A percentile compares a stretch with the other conserved stretches of the same genome.
These are phyloP conservation scores for Ophraella communa DNA, from an alignment of 2,888 invertebrate genomes.

Conservation along the genomic window DNA sequence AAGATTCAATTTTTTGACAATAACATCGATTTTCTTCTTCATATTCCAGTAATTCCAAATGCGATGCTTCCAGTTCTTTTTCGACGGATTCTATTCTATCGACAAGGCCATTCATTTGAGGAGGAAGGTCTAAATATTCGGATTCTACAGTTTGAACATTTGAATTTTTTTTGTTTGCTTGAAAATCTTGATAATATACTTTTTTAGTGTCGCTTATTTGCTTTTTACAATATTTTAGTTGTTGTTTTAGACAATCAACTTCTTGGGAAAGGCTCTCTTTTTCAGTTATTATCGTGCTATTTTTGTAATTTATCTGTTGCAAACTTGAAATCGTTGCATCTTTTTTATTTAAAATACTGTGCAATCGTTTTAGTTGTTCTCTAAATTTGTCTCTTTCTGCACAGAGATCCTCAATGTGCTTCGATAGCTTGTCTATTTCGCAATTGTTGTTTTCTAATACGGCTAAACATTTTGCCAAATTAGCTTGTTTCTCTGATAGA, in stretches of 20 bases:
- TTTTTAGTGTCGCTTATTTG: conserved; percentile 5
- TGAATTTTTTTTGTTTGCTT: too few relatives aligned
- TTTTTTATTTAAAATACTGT: background rate
- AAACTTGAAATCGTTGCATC: conserved; percentile 10
- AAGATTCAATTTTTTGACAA: conserved; percentile 25
- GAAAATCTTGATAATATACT: background rate
- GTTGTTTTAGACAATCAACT: conserved; percentile 4
- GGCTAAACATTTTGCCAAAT: conserved; percentile 26
- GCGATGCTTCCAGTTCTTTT: conserved; percentile 16
- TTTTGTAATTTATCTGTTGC: background rate
- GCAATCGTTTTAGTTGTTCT: conserved; percentile 7
- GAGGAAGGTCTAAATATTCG: background rate
- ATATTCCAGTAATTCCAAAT: conserved; percentile 31
- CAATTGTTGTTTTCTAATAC: conserved; percentile 31
- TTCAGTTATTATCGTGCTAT: background rate
- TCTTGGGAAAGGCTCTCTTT: conserved; percentile 6
- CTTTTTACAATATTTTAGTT: conserved; percentile 11
- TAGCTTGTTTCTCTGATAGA: conserved; percentile 28
- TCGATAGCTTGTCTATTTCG: conserved; percentile 32
- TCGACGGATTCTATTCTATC: conserved; percentile 21
- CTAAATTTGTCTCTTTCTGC: conserved; percentile 28
- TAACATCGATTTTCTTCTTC: conserved; percentile 35
- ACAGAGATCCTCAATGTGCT: conserved; percentile 30
- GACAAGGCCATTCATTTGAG: conserved; percentile 5
- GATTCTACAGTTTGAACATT: conserved; percentile 4